Base-by-base conservation (phyloP, 2,888 invertebrate genomes). In the Sceliomorpha sp. region DNA sequence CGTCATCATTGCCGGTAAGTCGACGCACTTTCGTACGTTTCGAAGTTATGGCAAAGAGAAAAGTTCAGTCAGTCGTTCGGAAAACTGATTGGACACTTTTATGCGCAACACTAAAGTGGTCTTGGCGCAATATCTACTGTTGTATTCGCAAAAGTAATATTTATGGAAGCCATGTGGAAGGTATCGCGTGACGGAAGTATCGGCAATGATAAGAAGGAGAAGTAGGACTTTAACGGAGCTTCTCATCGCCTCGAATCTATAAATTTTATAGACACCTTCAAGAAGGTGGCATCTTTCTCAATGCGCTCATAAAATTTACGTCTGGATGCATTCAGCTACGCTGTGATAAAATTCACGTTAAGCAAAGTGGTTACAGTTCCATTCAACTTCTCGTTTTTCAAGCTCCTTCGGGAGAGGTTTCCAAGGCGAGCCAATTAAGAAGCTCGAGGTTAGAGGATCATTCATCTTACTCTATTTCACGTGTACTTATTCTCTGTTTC, bases 1-100 rank as follows among this genome's bases (percentile, higher is more conserved):
- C 88, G 96, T 98, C 88, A 96, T 98, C 89, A 96, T 98, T 88
- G 98, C 98, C 84, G 97, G 92, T 91, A 77, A 84, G 82, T 62
- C 6, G 12, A n/a, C 13, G n/a, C n/a, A n/a, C n/a, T n/a, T n/a
- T n/a, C n/a, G n/a, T n/a, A n/a, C n/a, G n/a, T n/a, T n/a, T n/a
- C n/a, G n/a, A n/a, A n/a, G n/a, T n/a, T n/a, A 15, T 13, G 24
- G 9, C 27, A 50, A 36, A 13, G 2, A 10, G 26, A 51, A n/a
- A n/a, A n/a, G n/a, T n/a, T n/a, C n/a, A n/a, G n/a, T n/a, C n/a
- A n/a, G n/a, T n/a, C n/a, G n/a, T n/a, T n/a, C n/a, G n/a, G n/a
- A 32, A 36, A 39, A 9, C 0, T 39, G 9, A n/a, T 59, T 51
- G 31, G 44, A 40, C n/a, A 20, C 45, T 42, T 51, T 34, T 34